phyloP scores from a whole-genome alignment of 2,888 invertebrate genomes.

The Physocephala rufipes region DNA sequence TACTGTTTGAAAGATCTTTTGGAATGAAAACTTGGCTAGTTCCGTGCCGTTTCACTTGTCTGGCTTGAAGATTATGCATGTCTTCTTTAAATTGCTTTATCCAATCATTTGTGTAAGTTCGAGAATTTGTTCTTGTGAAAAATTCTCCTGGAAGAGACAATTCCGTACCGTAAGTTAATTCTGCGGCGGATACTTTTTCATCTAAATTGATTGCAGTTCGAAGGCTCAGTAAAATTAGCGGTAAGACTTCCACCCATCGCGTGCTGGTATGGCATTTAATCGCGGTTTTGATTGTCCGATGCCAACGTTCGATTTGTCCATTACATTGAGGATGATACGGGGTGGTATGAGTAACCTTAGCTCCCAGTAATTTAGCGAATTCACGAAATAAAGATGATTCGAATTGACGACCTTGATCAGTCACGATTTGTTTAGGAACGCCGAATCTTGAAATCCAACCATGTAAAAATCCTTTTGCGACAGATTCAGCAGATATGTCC shows the following conservation, averaged over 20 bases:
- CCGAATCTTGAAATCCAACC: neutral
- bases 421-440: neutral
- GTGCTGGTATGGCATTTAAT: neutral
- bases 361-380: neutral
- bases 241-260: neutral
- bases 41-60: neutral
- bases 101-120: neutral
- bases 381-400: neutral
- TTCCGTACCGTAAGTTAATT: neutral
- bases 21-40: neutral
- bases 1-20: neutral
- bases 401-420: neutral
- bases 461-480: neutral
- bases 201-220: neutral
- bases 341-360: neutral
- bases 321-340: neutral
- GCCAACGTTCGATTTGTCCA: neutral
- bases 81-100: neutral
- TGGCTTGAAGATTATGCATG: neutral
- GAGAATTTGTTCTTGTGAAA: neutral
- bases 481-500: neutral
- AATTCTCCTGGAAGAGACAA: neutral
- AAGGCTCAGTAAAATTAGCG: neutral
- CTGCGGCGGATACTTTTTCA: neutral
- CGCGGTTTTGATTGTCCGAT: neutral